Conservation (phyloP, 2,888 invertebrate genomes). For the Agonopterix subpropinquella region DNA sequence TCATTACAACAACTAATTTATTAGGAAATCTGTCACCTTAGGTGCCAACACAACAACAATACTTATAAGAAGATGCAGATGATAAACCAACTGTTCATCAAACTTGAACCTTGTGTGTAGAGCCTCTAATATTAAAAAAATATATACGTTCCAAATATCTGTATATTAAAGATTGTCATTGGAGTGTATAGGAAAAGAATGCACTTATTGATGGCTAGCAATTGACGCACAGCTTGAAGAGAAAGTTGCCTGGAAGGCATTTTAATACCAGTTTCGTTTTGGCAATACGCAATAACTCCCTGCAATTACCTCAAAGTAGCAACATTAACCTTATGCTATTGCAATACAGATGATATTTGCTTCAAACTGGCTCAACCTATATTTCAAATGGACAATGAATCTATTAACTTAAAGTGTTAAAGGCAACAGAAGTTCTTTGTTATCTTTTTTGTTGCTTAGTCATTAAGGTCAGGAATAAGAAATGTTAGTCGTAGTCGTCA, state of each 20-base stretch:
- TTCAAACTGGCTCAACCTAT: no score
- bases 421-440: conserved; percentile 10
- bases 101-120: no score
- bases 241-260: conserved; percentile 24
- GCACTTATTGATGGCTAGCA: conserved; percentile 1
- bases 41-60: not conserved
- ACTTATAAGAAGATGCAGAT: no score
- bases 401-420: not conserved
- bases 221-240: conserved; percentile 21
- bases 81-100: no score
- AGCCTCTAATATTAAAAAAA: no score
- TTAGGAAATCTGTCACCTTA: not conserved
- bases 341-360: conserved; percentile 1
- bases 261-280: conserved; percentile 32
- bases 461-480: conserved; percentile 9
- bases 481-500: not conserved
- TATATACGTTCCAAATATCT: no score
- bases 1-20: not conserved
- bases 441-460: conserved; percentile 1
- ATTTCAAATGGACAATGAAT: no score
- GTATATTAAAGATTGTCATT: no score
- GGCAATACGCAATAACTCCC: conserved; percentile 9
- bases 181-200: conserved; percentile 2
- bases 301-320: no score
- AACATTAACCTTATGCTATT: not conserved